phyloP scores from a whole-genome alignment of 1,140 invertebrate genomes.

The Rhynchophorus ferrugineus region DNA sequence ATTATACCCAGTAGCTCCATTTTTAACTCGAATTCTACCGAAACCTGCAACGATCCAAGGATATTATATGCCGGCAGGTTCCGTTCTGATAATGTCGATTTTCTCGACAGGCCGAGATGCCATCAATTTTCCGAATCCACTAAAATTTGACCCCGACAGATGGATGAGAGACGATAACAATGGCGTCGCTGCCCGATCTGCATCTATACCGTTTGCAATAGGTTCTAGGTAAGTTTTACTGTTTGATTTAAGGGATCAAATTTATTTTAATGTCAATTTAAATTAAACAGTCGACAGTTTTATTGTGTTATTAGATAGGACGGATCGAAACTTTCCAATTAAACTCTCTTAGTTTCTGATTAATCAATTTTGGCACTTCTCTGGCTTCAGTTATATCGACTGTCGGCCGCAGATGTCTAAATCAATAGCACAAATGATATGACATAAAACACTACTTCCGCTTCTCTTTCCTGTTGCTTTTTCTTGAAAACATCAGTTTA shows the following conservation, averaged over 20 bases:
- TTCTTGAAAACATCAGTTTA: too few species aligned
- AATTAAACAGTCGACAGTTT: too few species aligned
- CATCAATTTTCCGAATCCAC: conserved; percentile 59
- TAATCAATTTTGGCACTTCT: too few species aligned
- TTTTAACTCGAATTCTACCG: conserved; percentile 67
- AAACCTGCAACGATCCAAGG: conserved; percentile 53
- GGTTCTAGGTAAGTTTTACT: conserved; percentile 44
- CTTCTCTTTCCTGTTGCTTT: too few species aligned
- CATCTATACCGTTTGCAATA: conserved; percentile 75
- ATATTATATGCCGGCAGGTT: conserved; percentile 59
- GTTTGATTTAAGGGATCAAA: not conserved
- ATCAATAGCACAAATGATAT: too few species aligned
- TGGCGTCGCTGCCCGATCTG: conserved; percentile 51
- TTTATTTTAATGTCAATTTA: not conserved
- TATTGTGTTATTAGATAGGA: too few species aligned
- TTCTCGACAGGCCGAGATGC: conserved; percentile 70
- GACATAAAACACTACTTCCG: too few species aligned
- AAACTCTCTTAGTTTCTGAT: too few species aligned
- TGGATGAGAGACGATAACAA: conserved; percentile 54
- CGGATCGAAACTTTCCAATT: too few species aligned
- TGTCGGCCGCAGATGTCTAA: too few species aligned
- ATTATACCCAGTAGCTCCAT: conserved; percentile 79
- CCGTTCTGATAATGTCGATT: conserved; percentile 68
- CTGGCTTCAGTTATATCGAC: too few species aligned
- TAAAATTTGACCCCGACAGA: conserved; percentile 65